Evolutionary conservation across 2,797 vertebrate genomes (phyloP).

Genomic region (Sebastes variabilis): DNA sequence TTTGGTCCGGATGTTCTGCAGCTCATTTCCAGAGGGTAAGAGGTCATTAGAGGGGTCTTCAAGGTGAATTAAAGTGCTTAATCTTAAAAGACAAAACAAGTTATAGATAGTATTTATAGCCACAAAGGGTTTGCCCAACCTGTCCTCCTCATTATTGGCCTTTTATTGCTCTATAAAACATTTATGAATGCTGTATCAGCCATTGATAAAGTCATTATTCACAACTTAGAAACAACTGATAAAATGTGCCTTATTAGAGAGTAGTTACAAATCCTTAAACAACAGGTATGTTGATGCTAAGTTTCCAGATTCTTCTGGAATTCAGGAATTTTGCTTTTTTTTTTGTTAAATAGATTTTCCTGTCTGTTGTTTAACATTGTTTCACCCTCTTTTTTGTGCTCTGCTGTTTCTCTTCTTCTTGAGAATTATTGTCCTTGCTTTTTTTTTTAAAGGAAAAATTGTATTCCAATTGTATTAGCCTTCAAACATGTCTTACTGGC

Average conservation of each 20-base stretch:
- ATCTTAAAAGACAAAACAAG: neutral
- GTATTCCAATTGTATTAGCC: rapidly evolving
- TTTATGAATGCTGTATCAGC: neutral
- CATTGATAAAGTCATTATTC: neutral
- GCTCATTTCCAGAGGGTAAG: neutral
- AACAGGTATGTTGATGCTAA: neutral
- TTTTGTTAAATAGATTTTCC: neutral
- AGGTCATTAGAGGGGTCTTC: neutral
- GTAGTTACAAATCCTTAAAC: neutral
- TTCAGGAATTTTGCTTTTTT: neutral
- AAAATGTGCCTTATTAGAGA: neutral
- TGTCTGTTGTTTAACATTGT: neutral
- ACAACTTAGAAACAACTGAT: neutral
- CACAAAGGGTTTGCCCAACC: neutral
- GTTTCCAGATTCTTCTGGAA: neutral
- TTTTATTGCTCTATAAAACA: neutral
- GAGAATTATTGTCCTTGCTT: neutral
- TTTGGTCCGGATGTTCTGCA: neutral
- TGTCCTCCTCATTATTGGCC: neutral
- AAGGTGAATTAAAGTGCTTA: neutral
- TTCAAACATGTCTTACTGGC: neutral
- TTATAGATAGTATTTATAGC: neutral
- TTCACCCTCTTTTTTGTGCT: neutral
- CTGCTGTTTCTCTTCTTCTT: neutral
- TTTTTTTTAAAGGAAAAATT: neutral